Conservation (phyloP, 2,113 vertebrate genomes). For the Lichenostomus cassidix region DNA sequence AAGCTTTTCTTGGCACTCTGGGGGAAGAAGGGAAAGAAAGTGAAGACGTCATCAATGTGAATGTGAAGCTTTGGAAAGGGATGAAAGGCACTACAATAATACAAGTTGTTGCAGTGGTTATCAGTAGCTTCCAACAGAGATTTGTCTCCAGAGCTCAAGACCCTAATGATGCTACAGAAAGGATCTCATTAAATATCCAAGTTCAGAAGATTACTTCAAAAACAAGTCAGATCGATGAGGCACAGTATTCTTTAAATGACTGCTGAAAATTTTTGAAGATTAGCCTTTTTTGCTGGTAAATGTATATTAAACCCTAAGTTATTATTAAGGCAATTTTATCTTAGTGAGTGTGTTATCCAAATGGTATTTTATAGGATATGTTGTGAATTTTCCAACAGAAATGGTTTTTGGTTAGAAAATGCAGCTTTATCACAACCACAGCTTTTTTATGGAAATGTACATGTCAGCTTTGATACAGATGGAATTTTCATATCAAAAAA, state of each 20-base stretch:
- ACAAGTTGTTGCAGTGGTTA: not conserved
- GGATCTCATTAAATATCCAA: not conserved
- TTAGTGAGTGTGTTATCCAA: not conserved
- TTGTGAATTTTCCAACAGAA: constrained; percentile 3
- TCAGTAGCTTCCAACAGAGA: not conserved
- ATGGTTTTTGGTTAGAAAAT: constrained; percentile 5
- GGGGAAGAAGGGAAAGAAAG: not conserved
- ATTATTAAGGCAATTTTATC: not conserved
- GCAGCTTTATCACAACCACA: not conserved
- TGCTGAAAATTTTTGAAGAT: not conserved
- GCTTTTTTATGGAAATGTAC: not conserved
- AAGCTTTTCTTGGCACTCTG: not conserved
- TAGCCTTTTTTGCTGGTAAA: not conserved
- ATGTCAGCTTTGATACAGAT: constrained; percentile 11
- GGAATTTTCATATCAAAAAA: constrained; percentile 18
- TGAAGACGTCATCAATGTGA: not conserved
- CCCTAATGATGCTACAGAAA: not conserved
- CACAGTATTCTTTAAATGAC: not conserved
- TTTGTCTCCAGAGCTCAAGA: not conserved
- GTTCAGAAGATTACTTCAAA: not conserved
- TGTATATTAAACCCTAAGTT: not conserved
- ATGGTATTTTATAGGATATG: not conserved
- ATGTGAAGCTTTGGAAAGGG: not conserved
- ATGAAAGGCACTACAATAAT: not conserved
- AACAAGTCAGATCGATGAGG: not conserved